A percentile compares a stretch with the other conserved stretches of the same genome.
These are phyloP conservation scores for Ostrea edulis DNA, from an alignment of 1,140 invertebrate genomes.

Conservation along the genomic window DNA sequence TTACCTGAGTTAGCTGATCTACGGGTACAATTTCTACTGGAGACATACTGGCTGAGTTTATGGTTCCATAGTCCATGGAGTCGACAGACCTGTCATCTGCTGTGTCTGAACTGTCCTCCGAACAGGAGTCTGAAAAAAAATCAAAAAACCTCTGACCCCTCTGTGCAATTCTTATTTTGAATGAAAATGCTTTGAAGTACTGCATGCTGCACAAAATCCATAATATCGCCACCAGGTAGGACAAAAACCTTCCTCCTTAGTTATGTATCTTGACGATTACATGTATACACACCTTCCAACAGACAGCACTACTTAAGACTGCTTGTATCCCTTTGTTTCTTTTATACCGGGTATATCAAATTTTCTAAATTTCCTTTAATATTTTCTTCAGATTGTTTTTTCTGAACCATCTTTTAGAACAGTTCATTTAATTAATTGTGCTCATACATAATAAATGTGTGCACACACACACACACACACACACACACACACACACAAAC, in stretches of 20 bases:
- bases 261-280: too few species aligned
- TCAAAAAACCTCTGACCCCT: too few species aligned
- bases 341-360: neutral
- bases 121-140: neutral
- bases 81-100: conserved; percentile 1
- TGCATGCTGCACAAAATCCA: too few species aligned
- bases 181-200: too few species aligned
- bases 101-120: conserved; percentile 4
- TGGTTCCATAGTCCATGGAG: neutral
- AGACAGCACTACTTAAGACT: neutral
- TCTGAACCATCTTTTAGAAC: neutral
- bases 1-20: conserved; percentile 26
- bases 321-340: neutral
- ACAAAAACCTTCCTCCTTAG: too few species aligned
- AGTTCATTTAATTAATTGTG: neutral
- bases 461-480: neutral
- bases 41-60: conserved; percentile 2
- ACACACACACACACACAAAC: neutral
- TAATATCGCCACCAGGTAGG: too few species aligned
- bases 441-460: neutral
- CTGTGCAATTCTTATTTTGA: too few species aligned
- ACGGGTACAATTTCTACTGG: neutral
- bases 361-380: neutral
- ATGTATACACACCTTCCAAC: neutral
- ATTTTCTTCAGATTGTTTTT: neutral